Base-by-base conservation (phyloP, 2,888 invertebrate genomes). In the Notocelia uddmanniana region DNA sequence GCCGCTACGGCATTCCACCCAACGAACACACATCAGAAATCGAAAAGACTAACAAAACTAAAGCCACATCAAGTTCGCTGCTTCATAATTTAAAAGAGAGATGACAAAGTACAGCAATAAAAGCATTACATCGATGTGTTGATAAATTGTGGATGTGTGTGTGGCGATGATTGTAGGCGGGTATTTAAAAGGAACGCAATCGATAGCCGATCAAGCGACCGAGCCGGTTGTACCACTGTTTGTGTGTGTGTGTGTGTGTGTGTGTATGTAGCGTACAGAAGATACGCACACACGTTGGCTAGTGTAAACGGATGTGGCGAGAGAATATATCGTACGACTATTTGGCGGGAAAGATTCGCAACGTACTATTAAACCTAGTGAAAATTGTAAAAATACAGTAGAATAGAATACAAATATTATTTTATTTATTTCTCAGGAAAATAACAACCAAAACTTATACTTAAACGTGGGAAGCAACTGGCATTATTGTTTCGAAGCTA, bases 151-250 rank as follows among this genome's bases (percentile, higher is more conserved):
- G 67, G n/a, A 48, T 72, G 71, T 74, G 68, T 68, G 72, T 37
- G 77, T 76, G 73, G 76, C 79, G 81, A 78, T 81, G 80, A 83
- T 83, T 83, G 80, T 79, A 79, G 78, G 79, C 77, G 81, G 79
- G 84, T 85, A 83, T 87, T 86, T 85, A 83, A 78, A 77, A 76
- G 76, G 84, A 79, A 81, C 84, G 83, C 85, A 87, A 90, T 91
- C 91, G 88, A 90, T 89, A 83, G 84, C 81, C 84, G 87, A 89
- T 89, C 85, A 77, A 81, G 82, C 80, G 80, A 80, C 78, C 78
- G 76, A 80, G 84, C 87, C 85, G 85, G 88, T 88, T 82, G 77
- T 72, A 74, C 68, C 72, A 52, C 64, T 70, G 67, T 55, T 69
- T 71, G 75, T 76, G 74, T 77, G 82, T 81, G 76, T 73, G 73